Base-by-base conservation (phyloP, 2,113 vertebrate genomes). In the Phalacrocorax brasilianus region DNA sequence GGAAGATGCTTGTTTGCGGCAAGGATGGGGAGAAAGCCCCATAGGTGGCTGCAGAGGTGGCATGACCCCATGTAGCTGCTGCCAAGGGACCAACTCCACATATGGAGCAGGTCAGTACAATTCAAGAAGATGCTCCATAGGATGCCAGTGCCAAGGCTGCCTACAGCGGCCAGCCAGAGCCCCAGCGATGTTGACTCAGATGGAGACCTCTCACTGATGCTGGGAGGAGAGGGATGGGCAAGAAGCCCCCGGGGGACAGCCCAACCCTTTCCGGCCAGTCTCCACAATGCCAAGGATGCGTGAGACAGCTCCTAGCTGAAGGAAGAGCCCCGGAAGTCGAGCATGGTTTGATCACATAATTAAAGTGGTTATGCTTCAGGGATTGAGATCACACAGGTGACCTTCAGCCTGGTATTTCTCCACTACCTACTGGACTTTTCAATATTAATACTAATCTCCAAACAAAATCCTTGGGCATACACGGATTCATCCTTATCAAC, bases 391-490 rank as follows among this genome's bases (percentile, higher is more conserved):
- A 38, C 35, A 52, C 1, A 0, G 4, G 19, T 76, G 75, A 81
- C 89, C 56, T 83, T 85, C 62, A 89, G 74, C 32, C 61, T 81
- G 47, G 28, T 71, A 47, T 77, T 87, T 72, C 81, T 89, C 56
- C 78, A 95, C 40, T 72, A 59, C 62, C 61, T 38, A 14, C 33
- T 17, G 44, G 35, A 67, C 78, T 75, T 72, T 21, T 33, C 78
- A 72, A 40, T 55, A 75, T 72, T 56, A 74, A 67, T 23, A 55
- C 42, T 71, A 61, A 85, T 74, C 80, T 78, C 40, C 15, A 4
- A 85, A 40, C 18, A 68, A 93, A 95, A 94, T 79, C 90, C 88
- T 82, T 79, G 56, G 66, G 47, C 56, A 76, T 33, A 89, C 88
- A 89, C 63, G 23, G 70, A 52, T 91, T 85, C 53, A 58, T 50